Evolutionary conservation across 2,888 invertebrate genomes (phyloP).

Genomic region (Agrotis segetum): DNA sequence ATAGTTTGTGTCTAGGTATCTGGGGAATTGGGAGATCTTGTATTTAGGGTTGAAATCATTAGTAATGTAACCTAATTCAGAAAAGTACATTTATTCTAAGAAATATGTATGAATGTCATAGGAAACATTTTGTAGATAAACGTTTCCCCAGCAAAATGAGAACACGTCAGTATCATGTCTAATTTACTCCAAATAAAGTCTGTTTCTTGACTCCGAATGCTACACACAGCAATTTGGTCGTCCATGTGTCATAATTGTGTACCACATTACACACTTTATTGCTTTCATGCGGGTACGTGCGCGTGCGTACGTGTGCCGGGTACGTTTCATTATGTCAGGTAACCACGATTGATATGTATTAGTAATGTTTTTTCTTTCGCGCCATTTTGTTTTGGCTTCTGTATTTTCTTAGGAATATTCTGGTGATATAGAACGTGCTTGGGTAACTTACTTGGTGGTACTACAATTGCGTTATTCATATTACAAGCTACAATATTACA

Average conservation of each 20-base stretch:
- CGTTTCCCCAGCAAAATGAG: conserved; percentile 19
- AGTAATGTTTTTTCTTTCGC: conserved; percentile 58
- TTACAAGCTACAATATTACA: neutral
- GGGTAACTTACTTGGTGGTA: conserved; percentile 34
- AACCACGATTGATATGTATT: conserved; percentile 61
- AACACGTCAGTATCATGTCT: conserved; percentile 51
- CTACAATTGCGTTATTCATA: conserved; percentile 9
- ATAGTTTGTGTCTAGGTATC: conserved; percentile 42
- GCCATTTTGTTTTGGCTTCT: conserved; percentile 36
- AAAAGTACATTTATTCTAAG: conserved; percentile 4
- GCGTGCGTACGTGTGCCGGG: conserved; percentile 39
- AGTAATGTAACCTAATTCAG: neutral
- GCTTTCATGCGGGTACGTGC: conserved; percentile 56
- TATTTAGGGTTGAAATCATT: too few relatives aligned
- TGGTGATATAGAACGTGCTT: conserved; percentile 49
- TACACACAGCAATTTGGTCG: conserved; percentile 52
- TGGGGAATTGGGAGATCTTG: conserved; percentile 6
- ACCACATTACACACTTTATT: conserved; percentile 61
- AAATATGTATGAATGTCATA: neutral
- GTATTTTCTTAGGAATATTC: conserved; percentile 34
- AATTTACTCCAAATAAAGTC: conserved; percentile 55
- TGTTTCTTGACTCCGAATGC: conserved; percentile 38
- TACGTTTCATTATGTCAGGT: conserved; percentile 59
- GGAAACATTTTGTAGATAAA: conserved; percentile 5
- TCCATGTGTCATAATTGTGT: conserved; percentile 65